These are phyloP conservation scores for Morpho achilles DNA, from an alignment of 2,888 invertebrate species.

Conservation along the genomic window DNA sequence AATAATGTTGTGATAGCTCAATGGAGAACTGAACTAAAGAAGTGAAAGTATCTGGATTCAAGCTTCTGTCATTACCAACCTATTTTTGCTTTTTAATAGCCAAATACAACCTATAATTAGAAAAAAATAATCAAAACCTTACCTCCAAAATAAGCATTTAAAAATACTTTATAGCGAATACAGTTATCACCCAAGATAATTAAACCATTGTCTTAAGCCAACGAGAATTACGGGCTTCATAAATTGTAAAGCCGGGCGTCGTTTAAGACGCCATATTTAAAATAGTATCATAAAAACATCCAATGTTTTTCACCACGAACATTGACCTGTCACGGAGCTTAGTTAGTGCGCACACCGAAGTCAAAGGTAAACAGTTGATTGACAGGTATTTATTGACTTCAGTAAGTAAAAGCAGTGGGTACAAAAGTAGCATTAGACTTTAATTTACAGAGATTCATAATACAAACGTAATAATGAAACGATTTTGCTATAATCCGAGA, in stretches of 20 bases:
- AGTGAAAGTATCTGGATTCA: too few species aligned
- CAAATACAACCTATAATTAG: conserved; percentile 5
- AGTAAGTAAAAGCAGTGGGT: too few species aligned
- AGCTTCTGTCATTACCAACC: too few species aligned
- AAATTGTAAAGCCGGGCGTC: conserved; percentile 56
- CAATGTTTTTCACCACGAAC: conserved; percentile 44
- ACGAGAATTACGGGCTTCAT: conserved; percentile 65
- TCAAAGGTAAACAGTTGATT: not conserved
- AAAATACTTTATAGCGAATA: conserved; percentile 54
- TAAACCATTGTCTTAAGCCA: conserved; percentile 70
- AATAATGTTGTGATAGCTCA: too few species aligned
- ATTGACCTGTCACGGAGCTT: conserved; percentile 30
- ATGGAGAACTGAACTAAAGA: too few species aligned
- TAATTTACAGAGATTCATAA: too few species aligned
- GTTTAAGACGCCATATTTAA: conserved; percentile 70
- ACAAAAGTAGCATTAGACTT: too few species aligned
- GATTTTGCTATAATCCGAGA: too few species aligned
- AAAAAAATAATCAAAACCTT: not conserved
- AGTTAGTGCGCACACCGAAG: conserved; percentile 5
- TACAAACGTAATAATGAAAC: too few species aligned
- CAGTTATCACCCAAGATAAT: conserved; percentile 71
- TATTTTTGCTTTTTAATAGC: too few species aligned
- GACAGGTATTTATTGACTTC: not conserved
- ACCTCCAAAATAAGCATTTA: conserved; percentile 27
- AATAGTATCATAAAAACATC: conserved; percentile 69